A percentile compares a stretch with the other conserved stretches of the same genome.
phyloP scores from a whole-genome alignment of 2,113 vertebrate species.

The Hirundichthys speculiger region DNA sequence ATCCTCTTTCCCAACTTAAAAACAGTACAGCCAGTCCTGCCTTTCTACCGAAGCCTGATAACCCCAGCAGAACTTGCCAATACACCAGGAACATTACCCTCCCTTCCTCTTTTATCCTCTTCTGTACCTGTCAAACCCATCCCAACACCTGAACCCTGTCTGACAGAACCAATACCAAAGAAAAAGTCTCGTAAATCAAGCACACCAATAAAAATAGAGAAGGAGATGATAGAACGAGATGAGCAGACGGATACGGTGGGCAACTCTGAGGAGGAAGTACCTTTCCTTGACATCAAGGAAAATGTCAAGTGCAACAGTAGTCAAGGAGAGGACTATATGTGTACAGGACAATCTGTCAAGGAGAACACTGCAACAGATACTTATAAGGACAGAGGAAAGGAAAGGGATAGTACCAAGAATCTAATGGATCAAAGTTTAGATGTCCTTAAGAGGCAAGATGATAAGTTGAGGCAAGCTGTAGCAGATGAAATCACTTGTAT shows the following conservation, averaged over 20 bases:
- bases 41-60: constrained; percentile 94
- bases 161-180: constrained; percentile 87
- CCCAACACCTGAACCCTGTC: constrained; percentile 73
- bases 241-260: constrained; percentile 77
- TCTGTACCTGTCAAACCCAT: constrained; percentile 86
- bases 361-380: constrained; percentile 10
- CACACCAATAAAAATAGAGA: constrained; percentile 98
- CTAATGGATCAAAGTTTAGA: constrained; percentile 20
- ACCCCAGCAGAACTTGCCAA: constrained; percentile 94
- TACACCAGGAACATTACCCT: constrained; percentile 91
- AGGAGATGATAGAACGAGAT: constrained; percentile 81
- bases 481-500: constrained; percentile 51
- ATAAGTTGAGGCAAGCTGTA: constrained; percentile 67
- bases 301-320: constrained; percentile 59
- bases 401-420: constrained; percentile 25
- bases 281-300: constrained; percentile 73
- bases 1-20: constrained; percentile 95
- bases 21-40: constrained; percentile 95
- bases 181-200: constrained; percentile 99
- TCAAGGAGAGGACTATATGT: constrained; percentile 38
- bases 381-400: constrained; percentile 20
- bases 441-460: constrained; percentile 44
- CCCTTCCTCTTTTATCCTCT: constrained; percentile 90
- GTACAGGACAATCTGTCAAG: constrained; percentile 46
- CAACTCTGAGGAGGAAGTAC: constrained; percentile 85